phyloP scores from a whole-genome alignment of 1,140 invertebrate genomes.

The Drosophila pachea region DNA sequence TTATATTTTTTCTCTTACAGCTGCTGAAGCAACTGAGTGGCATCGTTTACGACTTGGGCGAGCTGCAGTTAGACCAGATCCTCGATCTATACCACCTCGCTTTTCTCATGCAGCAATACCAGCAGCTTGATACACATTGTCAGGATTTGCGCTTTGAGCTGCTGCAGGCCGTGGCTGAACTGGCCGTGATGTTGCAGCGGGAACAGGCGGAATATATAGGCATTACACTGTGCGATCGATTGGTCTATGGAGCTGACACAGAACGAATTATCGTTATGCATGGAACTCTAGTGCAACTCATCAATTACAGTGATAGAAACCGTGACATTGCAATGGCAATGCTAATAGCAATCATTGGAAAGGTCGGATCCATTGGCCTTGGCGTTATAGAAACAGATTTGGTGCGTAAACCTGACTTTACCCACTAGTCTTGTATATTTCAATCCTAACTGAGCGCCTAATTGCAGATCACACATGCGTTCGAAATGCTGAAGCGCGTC shows the following conservation, averaged over 20 bases:
- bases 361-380: not conserved
- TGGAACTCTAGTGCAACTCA: slow-evolving; percentile 3
- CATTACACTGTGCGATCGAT: slow-evolving; percentile 15
- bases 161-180: slow-evolving; percentile 8
- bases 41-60: not conserved
- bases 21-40: not conserved
- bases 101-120: slow-evolving; percentile 21
- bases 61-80: slow-evolving; percentile 14
- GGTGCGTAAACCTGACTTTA: slow-evolving; percentile 6
- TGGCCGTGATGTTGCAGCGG: not conserved
- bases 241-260: slow-evolving; percentile 3
- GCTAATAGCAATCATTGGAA: slow-evolving; percentile 15
- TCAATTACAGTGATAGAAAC: not conserved
- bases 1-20: not conserved
- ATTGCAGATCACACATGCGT: slow-evolving; percentile 13
- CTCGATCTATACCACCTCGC: slow-evolving; percentile 21
- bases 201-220: slow-evolving; percentile 6
- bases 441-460: not conserved
- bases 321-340: slow-evolving; percentile 16
- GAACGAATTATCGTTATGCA: slow-evolving; percentile 20
- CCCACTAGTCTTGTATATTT: not conserved
- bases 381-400: not conserved
- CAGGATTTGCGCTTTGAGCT: slow-evolving; percentile 2
- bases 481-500: slow-evolving; percentile 13
- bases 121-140: not conserved